Conservation (phyloP, 2,888 invertebrate genomes). For the Pyrrhia umbra region DNA sequence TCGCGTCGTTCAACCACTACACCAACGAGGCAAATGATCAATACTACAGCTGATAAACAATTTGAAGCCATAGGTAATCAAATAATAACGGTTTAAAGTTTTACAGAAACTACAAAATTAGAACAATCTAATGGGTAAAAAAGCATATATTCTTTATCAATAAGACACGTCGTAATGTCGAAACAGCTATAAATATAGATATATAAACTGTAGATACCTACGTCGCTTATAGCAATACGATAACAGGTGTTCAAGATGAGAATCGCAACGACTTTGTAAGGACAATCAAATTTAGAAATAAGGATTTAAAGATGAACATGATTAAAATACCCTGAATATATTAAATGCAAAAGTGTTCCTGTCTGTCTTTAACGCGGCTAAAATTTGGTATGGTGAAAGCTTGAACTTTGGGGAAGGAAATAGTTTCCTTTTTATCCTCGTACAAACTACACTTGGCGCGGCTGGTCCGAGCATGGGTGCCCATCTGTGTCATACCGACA, state of each 20-base stretch:
- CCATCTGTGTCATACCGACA: no score
- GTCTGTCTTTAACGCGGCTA: no score
- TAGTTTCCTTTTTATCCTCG: no score
- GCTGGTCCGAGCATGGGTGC: no score
- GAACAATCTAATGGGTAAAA: constrained; percentile 3
- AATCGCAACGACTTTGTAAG: neutral
- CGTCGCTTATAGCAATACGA: constrained; percentile 15
- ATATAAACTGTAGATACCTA: neutral
- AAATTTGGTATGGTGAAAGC: no score
- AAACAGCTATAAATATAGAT: constrained; percentile 7
- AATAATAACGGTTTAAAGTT: neutral
- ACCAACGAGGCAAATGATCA: no score
- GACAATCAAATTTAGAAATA: neutral
- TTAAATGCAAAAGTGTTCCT: neutral
- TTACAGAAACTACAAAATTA: neutral
- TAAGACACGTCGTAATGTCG: constrained; percentile 1
- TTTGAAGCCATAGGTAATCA: no score
- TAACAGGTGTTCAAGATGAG: constrained; percentile 9
- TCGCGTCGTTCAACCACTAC: no score
- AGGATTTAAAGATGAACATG: neutral
- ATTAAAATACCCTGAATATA: neutral
- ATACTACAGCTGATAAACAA: no score
- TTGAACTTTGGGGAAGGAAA: no score
- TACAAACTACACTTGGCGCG: no score
- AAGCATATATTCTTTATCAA: constrained; percentile 8